These are phyloP conservation scores for Calliopum simillimum DNA, from an alignment of 2,888 invertebrate species.

Conservation along the genomic window DNA sequence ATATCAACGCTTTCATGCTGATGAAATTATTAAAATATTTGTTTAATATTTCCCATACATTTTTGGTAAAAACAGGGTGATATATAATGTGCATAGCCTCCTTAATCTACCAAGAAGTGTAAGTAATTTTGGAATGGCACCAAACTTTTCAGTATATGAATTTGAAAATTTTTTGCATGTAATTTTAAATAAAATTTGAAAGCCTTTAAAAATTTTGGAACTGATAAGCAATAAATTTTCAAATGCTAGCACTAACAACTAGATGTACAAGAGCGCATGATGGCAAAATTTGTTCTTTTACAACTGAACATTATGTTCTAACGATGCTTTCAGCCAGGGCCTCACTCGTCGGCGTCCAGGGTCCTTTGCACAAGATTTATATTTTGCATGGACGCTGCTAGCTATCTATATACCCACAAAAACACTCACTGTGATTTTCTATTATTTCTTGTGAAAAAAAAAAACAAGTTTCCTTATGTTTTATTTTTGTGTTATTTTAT, in stretches of 20 bases:
- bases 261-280: conserved; percentile 16
- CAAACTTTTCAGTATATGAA: conserved; percentile 28
- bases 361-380: no score
- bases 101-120: conserved; percentile 27
- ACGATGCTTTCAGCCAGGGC: no score
- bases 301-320: conserved; percentile 17
- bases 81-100: conserved; percentile 29
- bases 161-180: conserved; percentile 37
- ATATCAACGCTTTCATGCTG: conserved; percentile 29
- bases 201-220: conserved; percentile 31
- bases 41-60: conserved; percentile 37
- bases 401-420: no score
- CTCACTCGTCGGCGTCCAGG: no score
- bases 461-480: no score
- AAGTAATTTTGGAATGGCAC: conserved; percentile 20
- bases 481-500: no score
- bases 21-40: conserved; percentile 34
- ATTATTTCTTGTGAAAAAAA: no score
- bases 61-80: conserved; percentile 37
- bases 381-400: no score
- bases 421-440: no score
- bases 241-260: background rate
- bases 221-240: conserved; percentile 26
- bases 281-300: conserved; percentile 6
- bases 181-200: conserved; percentile 33